These are phyloP conservation scores for Taeniopygia guttata DNA, from an alignment of 2,797 vertebrate species.

Conservation along the genomic window DNA sequence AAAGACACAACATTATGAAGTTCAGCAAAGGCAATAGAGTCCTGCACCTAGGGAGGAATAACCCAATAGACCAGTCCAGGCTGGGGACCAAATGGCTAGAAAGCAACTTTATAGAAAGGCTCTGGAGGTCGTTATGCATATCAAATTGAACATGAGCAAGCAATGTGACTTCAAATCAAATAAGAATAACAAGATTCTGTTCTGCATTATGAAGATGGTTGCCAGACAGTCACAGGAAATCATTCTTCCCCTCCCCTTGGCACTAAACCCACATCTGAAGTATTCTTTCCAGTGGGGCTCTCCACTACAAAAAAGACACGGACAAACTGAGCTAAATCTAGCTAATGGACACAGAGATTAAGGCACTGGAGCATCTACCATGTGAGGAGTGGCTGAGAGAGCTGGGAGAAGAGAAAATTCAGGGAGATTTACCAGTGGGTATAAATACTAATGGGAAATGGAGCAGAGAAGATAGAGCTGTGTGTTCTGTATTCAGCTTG, in stretches of 20 bases:
- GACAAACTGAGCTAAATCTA: not conserved
- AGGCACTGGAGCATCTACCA: not conserved
- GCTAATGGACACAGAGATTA: not conserved
- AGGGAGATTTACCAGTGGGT: not conserved
- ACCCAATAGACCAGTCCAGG: not conserved
- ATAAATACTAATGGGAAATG: not conserved
- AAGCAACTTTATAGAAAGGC: not conserved
- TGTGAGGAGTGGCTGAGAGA: not conserved
- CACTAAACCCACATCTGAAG: not conserved
- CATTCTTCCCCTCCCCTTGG: not conserved
- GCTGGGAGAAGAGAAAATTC: not conserved
- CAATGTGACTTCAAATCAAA: not conserved
- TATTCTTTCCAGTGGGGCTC: not conserved
- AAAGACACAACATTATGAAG: not conserved
- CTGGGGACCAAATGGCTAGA: not conserved
- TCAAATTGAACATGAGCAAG: not conserved
- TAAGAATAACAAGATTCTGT: not conserved
- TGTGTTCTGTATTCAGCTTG: not conserved
- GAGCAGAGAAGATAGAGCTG: not conserved
- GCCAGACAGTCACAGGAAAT: not conserved
- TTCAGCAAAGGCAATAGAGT: not conserved
- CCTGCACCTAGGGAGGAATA: not conserved
- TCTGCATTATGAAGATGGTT: not conserved
- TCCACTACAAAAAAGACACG: not conserved
- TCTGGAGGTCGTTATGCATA: not conserved